Base-by-base conservation (phyloP, 2,888 invertebrate species). In the Dolomedes plantarius region DNA sequence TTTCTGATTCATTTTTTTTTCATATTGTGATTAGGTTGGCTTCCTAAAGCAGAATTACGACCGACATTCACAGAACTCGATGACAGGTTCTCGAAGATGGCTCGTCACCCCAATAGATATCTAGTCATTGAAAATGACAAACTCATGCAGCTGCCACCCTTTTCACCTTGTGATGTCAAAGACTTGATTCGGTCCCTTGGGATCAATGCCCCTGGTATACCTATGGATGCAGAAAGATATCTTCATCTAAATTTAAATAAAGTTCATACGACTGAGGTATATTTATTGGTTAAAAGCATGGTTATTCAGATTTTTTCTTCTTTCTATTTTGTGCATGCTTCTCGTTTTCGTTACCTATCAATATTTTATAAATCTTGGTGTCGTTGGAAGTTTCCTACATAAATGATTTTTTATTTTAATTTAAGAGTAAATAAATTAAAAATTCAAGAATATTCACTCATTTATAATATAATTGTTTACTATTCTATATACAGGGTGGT, bases 81-180 rank as follows among this genome's bases (percentile, higher is more conserved):
- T 0, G 96, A 97, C 75, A 96, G 96, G 71, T 99, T 99, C 91
- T 95, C 96, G 0, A 97, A 97, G 91, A 99, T 98, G 95, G 96
- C 97, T 0, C 93, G 96, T 77, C 98, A 99, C 92, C 99, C 99
- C 3, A 98, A 98, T 23, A 94, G 98, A 67, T 99, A 98, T 91
- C 93, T 99, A 88, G 97, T 96, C 76, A 98, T 99, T 90, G 94
- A 94, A 65, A 97, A 98, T 11, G 98, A 98, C 91, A 95, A 95
- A 90, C 95, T 97, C 90, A 95, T 97, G 94, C 94, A 96, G 88
- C 93, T 98, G 80, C 96, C 96, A 69, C 94, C 94, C 75, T 94
- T 94, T 90, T 93, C 93, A 16, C 91, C 92, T 88, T 93, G 96
- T 93, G 96, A 97, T 92, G 95, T 96, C 91, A 94, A 95, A 90